phyloP scores from a whole-genome alignment of 92 coral and sea anemone genomes.

The Parazoanthus darwini region DNA sequence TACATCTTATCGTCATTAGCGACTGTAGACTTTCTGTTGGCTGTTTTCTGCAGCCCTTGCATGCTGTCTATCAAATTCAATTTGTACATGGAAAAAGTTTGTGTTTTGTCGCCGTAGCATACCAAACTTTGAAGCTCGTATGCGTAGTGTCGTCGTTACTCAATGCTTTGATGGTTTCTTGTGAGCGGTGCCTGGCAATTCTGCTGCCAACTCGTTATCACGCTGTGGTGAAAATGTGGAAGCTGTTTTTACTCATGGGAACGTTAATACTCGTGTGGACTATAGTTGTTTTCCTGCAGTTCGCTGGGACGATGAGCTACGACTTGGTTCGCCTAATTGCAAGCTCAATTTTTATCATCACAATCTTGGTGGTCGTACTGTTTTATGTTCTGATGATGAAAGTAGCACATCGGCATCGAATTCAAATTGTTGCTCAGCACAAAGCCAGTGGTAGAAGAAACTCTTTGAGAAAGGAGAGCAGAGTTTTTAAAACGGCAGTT shows the following conservation, averaged over 20 bases:
- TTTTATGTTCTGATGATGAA: slow-evolving; percentile 27
- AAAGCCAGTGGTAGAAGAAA: slow-evolving; percentile 24
- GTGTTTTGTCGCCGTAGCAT: slow-evolving; percentile 16
- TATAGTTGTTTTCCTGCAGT: neutral
- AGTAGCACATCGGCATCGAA: slow-evolving; percentile 23
- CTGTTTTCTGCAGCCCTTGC: slow-evolving; percentile 18
- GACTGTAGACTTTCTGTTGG: slow-evolving; percentile 17
- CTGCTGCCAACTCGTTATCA: slow-evolving; percentile 29
- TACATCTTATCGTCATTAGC: slow-evolving; percentile 21
- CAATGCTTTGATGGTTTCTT: slow-evolving; percentile 32
- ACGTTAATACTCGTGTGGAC: neutral
- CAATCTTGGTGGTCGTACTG: neutral
- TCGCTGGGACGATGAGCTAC: neutral
- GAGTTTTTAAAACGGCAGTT: slow-evolving; percentile 30
- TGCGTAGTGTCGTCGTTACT: slow-evolving; percentile 3
- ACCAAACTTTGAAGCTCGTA: slow-evolving; percentile 3
- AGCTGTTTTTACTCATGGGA: slow-evolving; percentile 6
- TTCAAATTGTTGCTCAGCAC: slow-evolving; percentile 39
- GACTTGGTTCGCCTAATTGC: slow-evolving; percentile 15
- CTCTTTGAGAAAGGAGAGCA: slow-evolving; percentile 16
- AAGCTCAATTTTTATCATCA: neutral
- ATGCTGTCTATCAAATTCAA: slow-evolving; percentile 15
- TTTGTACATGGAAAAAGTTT: neutral
- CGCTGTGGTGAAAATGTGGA: slow-evolving; percentile 27
- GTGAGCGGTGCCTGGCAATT: slow-evolving; percentile 30